Evolutionary conservation across 2,113 vertebrate genomes (phyloP), one percentile per base, ranked within the genome.

Genomic region (Corapipo altera): DNA sequence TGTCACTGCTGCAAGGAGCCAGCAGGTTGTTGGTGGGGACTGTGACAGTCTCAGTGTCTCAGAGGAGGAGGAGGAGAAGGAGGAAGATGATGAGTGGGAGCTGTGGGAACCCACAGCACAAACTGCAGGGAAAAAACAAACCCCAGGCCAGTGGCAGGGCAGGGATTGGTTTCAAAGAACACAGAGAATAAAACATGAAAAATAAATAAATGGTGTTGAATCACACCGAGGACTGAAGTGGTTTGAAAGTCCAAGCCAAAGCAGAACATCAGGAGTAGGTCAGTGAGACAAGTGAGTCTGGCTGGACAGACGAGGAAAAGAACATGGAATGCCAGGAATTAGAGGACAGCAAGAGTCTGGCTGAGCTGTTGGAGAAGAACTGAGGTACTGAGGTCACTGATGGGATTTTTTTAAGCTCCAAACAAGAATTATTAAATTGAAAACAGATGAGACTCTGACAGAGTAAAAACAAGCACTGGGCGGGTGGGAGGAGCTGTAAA

Each of bases 251-350:
- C 62, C 52, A 59, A 90, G 96, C 91, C 93, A 93, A 82, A 37
- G 85, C 61, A 79, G 74, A 93, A 85, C 8, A 78, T 52, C 61
- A n/a, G 87, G 85, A 55, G 43, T 57, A 77, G 76, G 83, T 91
- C 83, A 93, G 70, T 39, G 88, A 94, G 91, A 71, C 77, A 46
- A 91, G 94, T 18, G 43, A 67, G 91, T 88, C 93, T 96, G 93
- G 91, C 96, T 75, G 94, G 94, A 85, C 93, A 92, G 94, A 30
- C 0, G 11, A 82, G 75, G 15, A 72, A 62, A 79, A 52, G 79
- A 93, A 75, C 71, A 3, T 1, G 82, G 82, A 69, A 95, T 92
- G 96, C 86, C 91, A 93, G 95, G 93, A 96, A 92, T 76, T 4
- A 57, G 71, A 93, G 89, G 91, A 92, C 75, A 93, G 89, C 64